Evolutionary conservation across 2,888 invertebrate genomes (phyloP), one percentile per base, ranked within the genome.

Genomic region (Panopea generosa): DNA sequence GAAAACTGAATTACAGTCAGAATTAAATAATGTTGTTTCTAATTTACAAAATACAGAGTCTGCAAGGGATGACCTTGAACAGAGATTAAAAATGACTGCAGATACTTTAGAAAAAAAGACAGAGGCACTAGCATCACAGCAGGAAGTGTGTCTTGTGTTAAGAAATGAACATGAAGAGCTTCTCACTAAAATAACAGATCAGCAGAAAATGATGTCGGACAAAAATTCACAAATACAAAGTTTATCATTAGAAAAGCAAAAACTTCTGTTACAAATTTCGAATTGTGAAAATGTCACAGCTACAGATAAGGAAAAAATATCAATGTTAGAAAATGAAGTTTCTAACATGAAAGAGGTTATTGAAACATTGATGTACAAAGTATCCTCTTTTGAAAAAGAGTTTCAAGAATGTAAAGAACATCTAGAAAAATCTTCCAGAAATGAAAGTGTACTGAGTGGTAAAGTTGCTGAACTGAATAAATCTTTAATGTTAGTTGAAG

Each of bases 1-100:
- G 40, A 76, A 33, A 63, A 40, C 52, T 69, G 69, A 72, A 55
- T 27, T 80, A n/a, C 61, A 76, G 40, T 62, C 72, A 20, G 61
- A 69, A 27, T 63, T 80, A 24, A 67, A 68, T 57, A 73, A 76
- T 66, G 73, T 66, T 22, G 26, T 43, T n/a, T 73, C 80, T 16
- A 80, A 80, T 49, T 52, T 80, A 22, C 61, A 67, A 24, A 80
- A 80, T 38, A 80, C 80, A 20, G 80, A 80, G 50, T 59, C 72
- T 43, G 72, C 80, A 29, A 69, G 80, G 40, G 45, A 45, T 59
- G 76, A 76, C n/a, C 52, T 80, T 16, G 80, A 80, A 59, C 27
- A 69, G 18, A 70, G 65, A 49, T 33, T 76, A n/a, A 66, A 11
- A 20, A 20, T 38, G 18, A 29, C 26, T 24, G 60, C 40, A 50